Conservation (phyloP, 1,140 invertebrate species). For the Drosophila auraria region DNA sequence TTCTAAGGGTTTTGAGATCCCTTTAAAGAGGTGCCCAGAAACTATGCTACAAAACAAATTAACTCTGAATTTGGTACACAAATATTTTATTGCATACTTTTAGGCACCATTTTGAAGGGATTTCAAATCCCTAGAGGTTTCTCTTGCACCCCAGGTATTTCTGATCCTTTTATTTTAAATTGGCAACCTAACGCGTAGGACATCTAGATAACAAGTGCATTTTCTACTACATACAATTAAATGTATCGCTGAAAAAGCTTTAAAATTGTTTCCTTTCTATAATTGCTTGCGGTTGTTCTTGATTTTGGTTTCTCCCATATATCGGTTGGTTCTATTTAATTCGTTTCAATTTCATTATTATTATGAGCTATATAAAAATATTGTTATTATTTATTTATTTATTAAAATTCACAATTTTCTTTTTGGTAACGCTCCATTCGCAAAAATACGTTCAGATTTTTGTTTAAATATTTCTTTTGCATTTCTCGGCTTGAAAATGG, state of each 20-base stretch:
- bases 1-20: too few relatives aligned
- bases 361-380: slow-evolving; percentile 79
- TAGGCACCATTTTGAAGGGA: too few relatives aligned
- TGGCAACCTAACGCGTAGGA: slow-evolving; percentile 58
- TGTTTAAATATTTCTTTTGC: slow-evolving; percentile 27
- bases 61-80: too few relatives aligned
- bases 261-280: slow-evolving; percentile 71
- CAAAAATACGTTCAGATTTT: slow-evolving; percentile 53
- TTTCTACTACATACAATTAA: slow-evolving; percentile 72
- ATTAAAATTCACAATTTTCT: slow-evolving; percentile 77
- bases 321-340: slow-evolving; percentile 50
- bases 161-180: slow-evolving; percentile 48
- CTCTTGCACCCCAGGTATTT: background rate
- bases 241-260: slow-evolving; percentile 71
- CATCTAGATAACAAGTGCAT: slow-evolving; percentile 70
- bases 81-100: too few relatives aligned
- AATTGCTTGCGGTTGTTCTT: slow-evolving; percentile 67
- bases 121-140: too few relatives aligned
- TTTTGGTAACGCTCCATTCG: slow-evolving; percentile 52
- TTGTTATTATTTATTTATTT: slow-evolving; percentile 58
- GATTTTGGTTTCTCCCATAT: slow-evolving; percentile 33
- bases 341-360: slow-evolving; percentile 42
- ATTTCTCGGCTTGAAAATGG: slow-evolving; percentile 32
- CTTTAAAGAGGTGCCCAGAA: too few relatives aligned
- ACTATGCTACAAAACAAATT: too few relatives aligned